A percentile compares a stretch with the other conserved stretches of the same genome.
phyloP scores from a whole-genome alignment of 1,140 invertebrate species.

The Penaeus chinensis region DNA sequence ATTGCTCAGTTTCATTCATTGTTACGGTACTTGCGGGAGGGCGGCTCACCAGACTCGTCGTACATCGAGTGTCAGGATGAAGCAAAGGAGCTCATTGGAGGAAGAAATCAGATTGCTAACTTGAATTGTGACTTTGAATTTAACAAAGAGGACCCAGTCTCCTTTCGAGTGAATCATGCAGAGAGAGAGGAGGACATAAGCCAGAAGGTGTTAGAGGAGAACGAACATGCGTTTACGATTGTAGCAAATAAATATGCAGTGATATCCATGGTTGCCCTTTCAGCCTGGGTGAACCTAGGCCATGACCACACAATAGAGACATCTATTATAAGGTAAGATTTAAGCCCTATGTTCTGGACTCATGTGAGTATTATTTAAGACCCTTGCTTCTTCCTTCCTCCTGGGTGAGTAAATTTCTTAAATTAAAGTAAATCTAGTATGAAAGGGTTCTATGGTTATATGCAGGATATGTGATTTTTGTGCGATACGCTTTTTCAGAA shows the following conservation, averaged over 20 bases:
- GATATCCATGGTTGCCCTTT: conserved; percentile 31
- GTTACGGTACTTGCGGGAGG: background rate
- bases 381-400: too few species aligned
- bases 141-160: background rate
- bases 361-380: too few species aligned
- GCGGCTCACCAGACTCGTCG: background rate
- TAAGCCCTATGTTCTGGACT: too few species aligned
- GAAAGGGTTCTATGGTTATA: too few species aligned
- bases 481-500: too few species aligned
- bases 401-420: too few species aligned
- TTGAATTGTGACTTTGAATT: background rate
- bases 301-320: too few species aligned
- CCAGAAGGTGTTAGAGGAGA: background rate
- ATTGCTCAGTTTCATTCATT: conserved; percentile 25
- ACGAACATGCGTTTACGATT: conserved; percentile 33
- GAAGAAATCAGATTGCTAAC: background rate
- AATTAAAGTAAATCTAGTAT: too few species aligned
- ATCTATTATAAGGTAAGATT: too few species aligned
- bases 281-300: conserved; percentile 24
- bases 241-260: conserved; percentile 38
- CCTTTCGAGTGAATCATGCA: background rate
- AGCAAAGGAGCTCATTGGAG: background rate
- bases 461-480: too few species aligned
- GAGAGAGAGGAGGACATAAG: conserved; percentile 29
- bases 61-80: background rate